These are phyloP conservation scores for Enhydra lutris DNA, from an alignment of 2,113 vertebrate species.

Conservation along the genomic window DNA sequence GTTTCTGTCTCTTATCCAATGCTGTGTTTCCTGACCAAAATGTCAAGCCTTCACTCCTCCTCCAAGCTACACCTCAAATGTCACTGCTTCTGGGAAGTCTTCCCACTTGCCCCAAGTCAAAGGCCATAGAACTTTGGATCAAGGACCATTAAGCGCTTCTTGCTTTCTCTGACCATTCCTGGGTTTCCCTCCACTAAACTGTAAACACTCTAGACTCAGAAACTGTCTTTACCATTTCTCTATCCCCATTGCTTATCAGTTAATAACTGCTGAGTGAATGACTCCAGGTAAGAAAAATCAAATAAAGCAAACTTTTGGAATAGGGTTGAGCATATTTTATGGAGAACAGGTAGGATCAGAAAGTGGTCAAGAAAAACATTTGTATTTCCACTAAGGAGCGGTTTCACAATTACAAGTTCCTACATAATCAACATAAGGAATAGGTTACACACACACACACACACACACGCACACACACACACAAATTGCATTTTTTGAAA, in stretches of 20 bases:
- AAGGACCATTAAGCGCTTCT: background rate
- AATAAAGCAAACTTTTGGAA: constrained; percentile 27
- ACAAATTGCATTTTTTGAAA: background rate
- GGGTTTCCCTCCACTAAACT: background rate
- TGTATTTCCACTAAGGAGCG: background rate
- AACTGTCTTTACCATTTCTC: background rate
- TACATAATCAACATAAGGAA: background rate
- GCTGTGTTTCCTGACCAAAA: background rate
- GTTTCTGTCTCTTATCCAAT: background rate
- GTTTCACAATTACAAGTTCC: background rate
- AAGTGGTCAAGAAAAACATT: background rate
- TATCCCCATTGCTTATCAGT: background rate
- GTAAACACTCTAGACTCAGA: background rate
- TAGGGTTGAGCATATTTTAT: background rate
- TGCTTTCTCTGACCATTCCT: background rate
- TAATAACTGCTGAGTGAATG: background rate
- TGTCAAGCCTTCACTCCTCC: background rate
- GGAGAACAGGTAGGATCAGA: background rate
- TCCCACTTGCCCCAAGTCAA: background rate
- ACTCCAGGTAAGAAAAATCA: constrained; percentile 21
- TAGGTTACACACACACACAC: background rate
- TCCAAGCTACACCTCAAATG: background rate
- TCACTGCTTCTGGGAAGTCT: background rate
- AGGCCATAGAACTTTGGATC: background rate
- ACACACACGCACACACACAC: background rate